Percentiles rank a stretch among this genome's conserved stretches.
Evolutionary conservation across 2,888 invertebrate genomes (phyloP).

Genomic region (Cabera pusaria): DNA sequence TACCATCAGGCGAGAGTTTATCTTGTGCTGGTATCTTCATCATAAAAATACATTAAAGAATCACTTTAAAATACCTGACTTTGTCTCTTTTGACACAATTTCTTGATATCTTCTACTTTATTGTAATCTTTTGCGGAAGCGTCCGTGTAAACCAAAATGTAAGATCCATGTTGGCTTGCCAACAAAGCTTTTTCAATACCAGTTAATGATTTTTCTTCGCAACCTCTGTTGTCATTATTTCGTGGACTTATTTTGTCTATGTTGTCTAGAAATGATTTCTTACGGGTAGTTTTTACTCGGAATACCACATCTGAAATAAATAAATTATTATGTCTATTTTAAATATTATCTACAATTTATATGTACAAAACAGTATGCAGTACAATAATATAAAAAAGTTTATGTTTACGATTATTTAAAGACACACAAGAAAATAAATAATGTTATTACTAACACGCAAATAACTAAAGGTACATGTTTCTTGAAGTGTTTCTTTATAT

Average conservation of each 20-base stretch:
- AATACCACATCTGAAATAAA: constrained; percentile 22
- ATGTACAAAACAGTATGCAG: no score
- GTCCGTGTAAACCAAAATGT: constrained; percentile 37
- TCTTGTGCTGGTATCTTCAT: no score
- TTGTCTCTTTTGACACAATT: constrained; percentile 30
- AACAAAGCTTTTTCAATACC: constrained; percentile 26
- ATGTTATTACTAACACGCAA: no score
- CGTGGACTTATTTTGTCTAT: constrained; percentile 15
- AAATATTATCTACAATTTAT: no score
- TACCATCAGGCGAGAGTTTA: no score
- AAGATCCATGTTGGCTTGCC: constrained; percentile 28
- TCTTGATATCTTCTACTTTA: constrained; percentile 21
- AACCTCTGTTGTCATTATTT: constrained; percentile 9
- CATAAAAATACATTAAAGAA: no score
- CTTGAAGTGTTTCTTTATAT: no score
- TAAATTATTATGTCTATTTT: not conserved
- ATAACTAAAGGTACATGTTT: no score
- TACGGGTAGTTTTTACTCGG: constrained; percentile 16
- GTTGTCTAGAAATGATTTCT: constrained; percentile 7
- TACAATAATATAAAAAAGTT: no score
- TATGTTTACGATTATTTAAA: no score
- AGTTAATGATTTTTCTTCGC: constrained; percentile 25
- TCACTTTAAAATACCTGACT: no score
- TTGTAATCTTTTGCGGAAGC: constrained; percentile 33
- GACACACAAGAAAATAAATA: no score